Base-by-base conservation (phyloP, 1,140 invertebrate species). In the Diabrotica virgifera region DNA sequence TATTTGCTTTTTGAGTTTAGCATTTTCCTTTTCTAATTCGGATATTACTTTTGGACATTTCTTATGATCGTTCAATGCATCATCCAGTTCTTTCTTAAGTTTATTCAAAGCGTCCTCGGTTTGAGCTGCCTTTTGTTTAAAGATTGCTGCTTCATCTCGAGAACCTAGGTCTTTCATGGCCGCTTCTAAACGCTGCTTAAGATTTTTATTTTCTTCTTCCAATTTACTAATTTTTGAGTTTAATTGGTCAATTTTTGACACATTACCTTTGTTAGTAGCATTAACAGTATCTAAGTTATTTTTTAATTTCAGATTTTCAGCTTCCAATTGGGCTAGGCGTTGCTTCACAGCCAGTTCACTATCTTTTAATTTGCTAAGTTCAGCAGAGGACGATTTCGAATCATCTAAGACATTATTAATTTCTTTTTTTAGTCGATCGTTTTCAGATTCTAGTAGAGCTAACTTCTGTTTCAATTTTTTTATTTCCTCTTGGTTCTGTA, bases 251-350 rank as follows among this genome's bases (percentile, higher is more conserved):
- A 57, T 46, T n/a, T 50, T 51, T 7, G 11, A 36, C 6, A n/a
- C 3, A 9, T 51, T 11, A 35, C 36, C 14, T 36, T 58, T 58
- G 6, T 10, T 36, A 24, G 13, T 13, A 62, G 38, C 46, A 62
- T 60, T 59, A 50, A 62, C 35, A n/a, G 13, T 57, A 9, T 55
- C 59, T 13, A 68, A 46, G 56, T 70, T 66, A 35, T 59, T 66
- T 36, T 65, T 70, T 40, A 71, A 36, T 69, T 69, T 69, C 1
- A 52, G 24, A 46, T 65, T 71, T 57, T 70, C 69, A 35, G n/a
- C 52, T 56, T 68, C 62, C 35, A 59, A 12, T 54, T 64, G 63
- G 6, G 61, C 65, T n/a, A 67, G 24, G 9, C 54, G 61, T 54
- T 71, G 65, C 37, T 68, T 68, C 46, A 72, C 13, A 11, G 61